phyloP scores from a whole-genome alignment of 2,113 vertebrate species.

The Recurvirostra avosetta region DNA sequence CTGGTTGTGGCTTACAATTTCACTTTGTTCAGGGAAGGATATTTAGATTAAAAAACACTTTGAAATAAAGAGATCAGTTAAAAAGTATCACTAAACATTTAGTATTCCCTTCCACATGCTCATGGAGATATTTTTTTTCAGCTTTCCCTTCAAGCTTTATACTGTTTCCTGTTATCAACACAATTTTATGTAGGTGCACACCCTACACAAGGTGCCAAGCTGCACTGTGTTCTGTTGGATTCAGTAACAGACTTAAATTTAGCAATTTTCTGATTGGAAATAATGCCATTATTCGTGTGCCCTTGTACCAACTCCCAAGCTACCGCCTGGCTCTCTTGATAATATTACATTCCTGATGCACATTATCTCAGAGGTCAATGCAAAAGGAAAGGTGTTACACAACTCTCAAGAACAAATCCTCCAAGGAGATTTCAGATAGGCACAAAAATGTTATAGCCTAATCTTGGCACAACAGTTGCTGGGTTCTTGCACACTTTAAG shows the following conservation, averaged over 20 bases:
- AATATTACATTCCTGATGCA: constrained; percentile 15
- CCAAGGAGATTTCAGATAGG: background rate
- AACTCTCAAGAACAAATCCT: constrained; percentile 34
- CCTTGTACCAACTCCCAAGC: constrained; percentile 60
- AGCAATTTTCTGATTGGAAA: constrained; percentile 58
- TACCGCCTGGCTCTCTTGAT: constrained; percentile 39
- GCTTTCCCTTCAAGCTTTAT: background rate
- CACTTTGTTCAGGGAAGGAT: background rate
- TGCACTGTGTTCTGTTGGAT: background rate
- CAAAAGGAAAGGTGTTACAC: constrained; percentile 49
- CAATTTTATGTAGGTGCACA: background rate
- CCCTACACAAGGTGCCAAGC: background rate
- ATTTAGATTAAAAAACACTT: background rate
- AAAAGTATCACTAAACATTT: background rate
- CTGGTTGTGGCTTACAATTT: background rate
- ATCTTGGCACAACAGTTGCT: background rate
- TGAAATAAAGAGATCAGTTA: background rate
- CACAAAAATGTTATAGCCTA: background rate
- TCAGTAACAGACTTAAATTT: constrained; percentile 54
- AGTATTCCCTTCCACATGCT: background rate
- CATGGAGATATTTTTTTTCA: background rate
- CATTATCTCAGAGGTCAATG: constrained; percentile 60
- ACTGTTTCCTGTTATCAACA: background rate
- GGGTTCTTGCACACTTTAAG: background rate
- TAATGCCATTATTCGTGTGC: constrained; percentile 59